Evolutionary conservation across 23 tunicate genomes (phyloP).

Genomic region (Aplidium turbinatum): DNA sequence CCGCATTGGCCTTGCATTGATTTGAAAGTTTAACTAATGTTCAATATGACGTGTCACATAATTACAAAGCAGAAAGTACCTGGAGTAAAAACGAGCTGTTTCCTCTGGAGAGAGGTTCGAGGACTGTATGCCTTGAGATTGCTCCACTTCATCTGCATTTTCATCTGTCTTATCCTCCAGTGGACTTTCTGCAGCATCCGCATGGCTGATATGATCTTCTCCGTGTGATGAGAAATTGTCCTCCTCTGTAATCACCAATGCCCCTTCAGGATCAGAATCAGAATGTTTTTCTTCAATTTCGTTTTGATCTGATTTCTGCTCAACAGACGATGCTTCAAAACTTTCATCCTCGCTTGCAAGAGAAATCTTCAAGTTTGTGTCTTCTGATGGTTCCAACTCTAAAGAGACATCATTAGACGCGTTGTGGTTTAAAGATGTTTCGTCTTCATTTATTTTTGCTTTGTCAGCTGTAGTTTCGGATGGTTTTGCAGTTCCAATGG

Average conservation of each 20-base stretch:
- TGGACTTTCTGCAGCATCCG: not conserved
- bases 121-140: not conserved
- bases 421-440: too few species aligned
- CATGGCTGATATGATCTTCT: not conserved
- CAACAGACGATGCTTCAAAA: not conserved
- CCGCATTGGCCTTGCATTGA: too few species aligned
- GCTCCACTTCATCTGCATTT: constrained; percentile 1
- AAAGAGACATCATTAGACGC: too few species aligned
- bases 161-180: constrained; percentile 1
- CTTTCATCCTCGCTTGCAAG: too few species aligned
- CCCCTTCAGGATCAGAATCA: not conserved
- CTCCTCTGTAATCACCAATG: too few species aligned
- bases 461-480: too few species aligned
- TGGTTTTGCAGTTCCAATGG: not conserved
- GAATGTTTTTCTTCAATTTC: not conserved
- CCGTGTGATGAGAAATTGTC: too few species aligned
- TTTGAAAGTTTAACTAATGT: too few species aligned
- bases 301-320: not conserved
- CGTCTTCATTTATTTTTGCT: too few species aligned
- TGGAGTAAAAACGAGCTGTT: constrained; percentile 28
- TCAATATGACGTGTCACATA: not conserved
- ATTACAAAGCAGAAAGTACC: constrained; percentile 6
- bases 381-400: too few species aligned
- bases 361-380: too few species aligned
- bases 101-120: constrained; percentile 8